Conservation (phyloP, 2,113 vertebrate genomes). For the Bagarius yarrelli region DNA sequence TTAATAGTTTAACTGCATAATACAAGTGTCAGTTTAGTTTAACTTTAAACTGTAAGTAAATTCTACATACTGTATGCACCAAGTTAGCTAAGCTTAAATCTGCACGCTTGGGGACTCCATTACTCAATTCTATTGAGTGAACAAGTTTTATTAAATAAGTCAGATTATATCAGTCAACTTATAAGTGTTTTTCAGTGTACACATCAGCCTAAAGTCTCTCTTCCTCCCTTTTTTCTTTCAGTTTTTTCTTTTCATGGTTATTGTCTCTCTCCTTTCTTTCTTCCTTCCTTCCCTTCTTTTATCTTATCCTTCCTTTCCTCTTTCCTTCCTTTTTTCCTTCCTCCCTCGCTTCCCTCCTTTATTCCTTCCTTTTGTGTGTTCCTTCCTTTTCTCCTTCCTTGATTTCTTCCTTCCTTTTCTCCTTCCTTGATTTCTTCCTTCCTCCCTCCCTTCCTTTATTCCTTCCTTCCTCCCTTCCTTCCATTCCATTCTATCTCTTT, state of each 20-base stretch:
- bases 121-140: too few species aligned
- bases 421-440: too few species aligned
- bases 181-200: not conserved
- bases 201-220: not conserved
- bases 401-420: not conserved
- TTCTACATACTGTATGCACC: too few species aligned
- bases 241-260: too few species aligned
- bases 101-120: too few species aligned
- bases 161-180: too few species aligned
- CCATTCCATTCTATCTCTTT: not conserved
- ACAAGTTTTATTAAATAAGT: too few species aligned
- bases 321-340: not conserved
- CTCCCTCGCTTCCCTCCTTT: not conserved
- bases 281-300: not conserved
- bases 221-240: not conserved
- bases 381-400: not conserved
- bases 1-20: too few species aligned
- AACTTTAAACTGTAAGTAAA: too few species aligned
- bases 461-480: not conserved
- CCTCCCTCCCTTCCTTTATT: not conserved
- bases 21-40: too few species aligned
- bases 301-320: not conserved
- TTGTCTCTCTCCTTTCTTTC: not conserved
- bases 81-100: too few species aligned
- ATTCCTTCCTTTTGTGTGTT: too few species aligned